Conservation (phyloP, 2,113 vertebrate species). For the Acinonyx jubatus region DNA sequence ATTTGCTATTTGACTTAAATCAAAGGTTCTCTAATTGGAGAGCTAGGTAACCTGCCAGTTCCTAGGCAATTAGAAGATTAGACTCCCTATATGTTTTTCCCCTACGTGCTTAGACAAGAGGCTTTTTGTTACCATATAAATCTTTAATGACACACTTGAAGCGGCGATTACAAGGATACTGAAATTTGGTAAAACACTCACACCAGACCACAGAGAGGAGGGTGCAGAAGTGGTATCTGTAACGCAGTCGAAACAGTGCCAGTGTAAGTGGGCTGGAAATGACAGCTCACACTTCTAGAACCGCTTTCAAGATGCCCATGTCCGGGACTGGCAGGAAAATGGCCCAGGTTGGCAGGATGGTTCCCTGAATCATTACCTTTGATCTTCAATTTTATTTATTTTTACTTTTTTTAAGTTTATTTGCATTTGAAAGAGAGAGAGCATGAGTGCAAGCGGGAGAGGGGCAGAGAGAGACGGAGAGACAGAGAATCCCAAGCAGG, state of each 20-base stretch:
- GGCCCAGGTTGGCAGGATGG: background rate
- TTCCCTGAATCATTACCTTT: background rate
- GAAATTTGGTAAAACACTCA: slow-evolving; percentile 62
- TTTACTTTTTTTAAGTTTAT: too few relatives aligned
- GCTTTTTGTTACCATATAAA: slow-evolving; percentile 53
- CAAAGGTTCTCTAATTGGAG: slow-evolving; percentile 54
- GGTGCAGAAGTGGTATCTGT: slow-evolving; percentile 7
- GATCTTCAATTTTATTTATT: background rate
- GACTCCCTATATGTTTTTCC: slow-evolving; percentile 22
- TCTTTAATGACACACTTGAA: slow-evolving; percentile 33
- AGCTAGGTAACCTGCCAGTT: slow-evolving; percentile 49
- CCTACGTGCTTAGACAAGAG: slow-evolving; percentile 59
- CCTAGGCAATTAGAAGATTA: slow-evolving; percentile 63
- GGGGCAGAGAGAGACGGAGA: too few relatives aligned
- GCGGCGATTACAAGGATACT: slow-evolving; percentile 10
- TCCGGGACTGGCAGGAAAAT: background rate
- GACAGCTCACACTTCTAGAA: background rate
- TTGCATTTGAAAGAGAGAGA: too few relatives aligned
- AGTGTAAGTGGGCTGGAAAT: background rate
- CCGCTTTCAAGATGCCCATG: background rate
- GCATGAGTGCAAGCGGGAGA: too few relatives aligned
- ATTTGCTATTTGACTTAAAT: slow-evolving; percentile 48
- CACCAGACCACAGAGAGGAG: background rate
- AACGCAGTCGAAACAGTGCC: slow-evolving; percentile 19
- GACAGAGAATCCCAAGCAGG: too few relatives aligned